Base-by-base conservation (phyloP, 2,113 vertebrate species). In the Apaloderma vittatum region DNA sequence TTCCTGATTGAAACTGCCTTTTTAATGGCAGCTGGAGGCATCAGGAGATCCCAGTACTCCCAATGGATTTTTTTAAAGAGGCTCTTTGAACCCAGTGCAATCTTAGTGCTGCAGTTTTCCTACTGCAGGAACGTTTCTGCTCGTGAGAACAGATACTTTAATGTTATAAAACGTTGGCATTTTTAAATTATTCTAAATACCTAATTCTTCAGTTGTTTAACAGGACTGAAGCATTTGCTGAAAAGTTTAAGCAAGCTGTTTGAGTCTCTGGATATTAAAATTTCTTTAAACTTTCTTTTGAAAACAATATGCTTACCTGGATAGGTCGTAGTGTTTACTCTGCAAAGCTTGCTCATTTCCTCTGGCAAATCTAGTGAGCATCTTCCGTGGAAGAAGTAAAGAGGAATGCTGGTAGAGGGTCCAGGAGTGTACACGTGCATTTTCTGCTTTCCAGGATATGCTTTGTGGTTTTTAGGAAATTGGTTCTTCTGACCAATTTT, bases 391-490 rank as follows among this genome's bases (percentile, higher is more conserved):
- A 26, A 30, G 16, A 87, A 72, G 27, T 49, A 4, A 24, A 18
- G 23, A 63, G 57, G 8, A 74, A 52, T 43, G 21, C n/a, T 27
- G 7, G 3, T 32, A 86, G 40, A 61, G 61, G 11, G 21, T 27
- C 23, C 12, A 21, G 26, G 29, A 46, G 21, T 46, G 82, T 29
- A 20, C 9, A 24, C 0, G 0, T 24, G 8, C 5, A 2, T 72
- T 68, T 88, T n/a, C 24, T 83, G 22, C 32, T 76, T 71, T 73
- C 40, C n/a, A 21, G 45, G 23, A 2, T 46, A 16, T 21, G 8
- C 29, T 90, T 9, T 12, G 18, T 78, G 9, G 3, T 12, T 66
- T 65, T 78, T n/a, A 72, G 66, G 34, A 78, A 72, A 14, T 15
- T 45, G 11, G 9, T 75, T 73, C 21, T 74, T 63, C 18, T 58